phyloP scores from a whole-genome alignment of 2,797 vertebrate genomes.

The Galago senegalensis region DNA sequence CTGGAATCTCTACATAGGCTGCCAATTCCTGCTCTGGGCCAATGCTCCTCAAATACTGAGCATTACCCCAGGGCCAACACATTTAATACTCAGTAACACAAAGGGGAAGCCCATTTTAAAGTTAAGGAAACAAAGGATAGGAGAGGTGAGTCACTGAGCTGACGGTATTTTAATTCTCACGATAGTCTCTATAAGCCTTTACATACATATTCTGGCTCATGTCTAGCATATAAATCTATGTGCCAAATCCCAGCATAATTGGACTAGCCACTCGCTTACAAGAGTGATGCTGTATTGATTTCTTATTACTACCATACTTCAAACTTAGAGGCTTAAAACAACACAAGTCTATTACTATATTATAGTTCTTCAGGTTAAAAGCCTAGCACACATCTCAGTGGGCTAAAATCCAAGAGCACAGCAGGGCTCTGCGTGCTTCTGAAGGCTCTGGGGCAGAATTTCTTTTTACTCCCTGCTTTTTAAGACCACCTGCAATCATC shows the following conservation, averaged over 20 bases:
- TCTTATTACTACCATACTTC: background rate
- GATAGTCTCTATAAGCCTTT: constrained; percentile 22
- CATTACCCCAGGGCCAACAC: constrained; percentile 10
- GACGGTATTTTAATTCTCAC: background rate
- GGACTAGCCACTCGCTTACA: background rate
- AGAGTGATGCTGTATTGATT: background rate
- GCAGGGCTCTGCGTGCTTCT: background rate
- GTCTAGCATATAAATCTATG: background rate
- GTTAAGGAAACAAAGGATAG: background rate
- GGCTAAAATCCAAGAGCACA: background rate
- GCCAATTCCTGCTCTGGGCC: constrained; percentile 2
- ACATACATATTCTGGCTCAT: background rate
- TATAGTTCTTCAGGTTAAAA: background rate
- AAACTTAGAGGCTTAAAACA: background rate
- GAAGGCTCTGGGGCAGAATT: background rate
- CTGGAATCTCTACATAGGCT: background rate
- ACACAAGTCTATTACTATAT: background rate
- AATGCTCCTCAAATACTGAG: background rate
- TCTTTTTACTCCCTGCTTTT: background rate
- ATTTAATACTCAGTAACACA: constrained; percentile 8
- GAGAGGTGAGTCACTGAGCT: background rate
- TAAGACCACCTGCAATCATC: background rate
- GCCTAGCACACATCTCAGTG: background rate
- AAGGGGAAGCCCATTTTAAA: constrained; percentile 4
- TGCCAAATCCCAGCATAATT: constrained; percentile 27